A percentile compares a stretch with the other conserved stretches of the same genome.
Evolutionary conservation across 2,797 vertebrate genomes (phyloP).

Genomic region (Cirrhinus molitorella): DNA sequence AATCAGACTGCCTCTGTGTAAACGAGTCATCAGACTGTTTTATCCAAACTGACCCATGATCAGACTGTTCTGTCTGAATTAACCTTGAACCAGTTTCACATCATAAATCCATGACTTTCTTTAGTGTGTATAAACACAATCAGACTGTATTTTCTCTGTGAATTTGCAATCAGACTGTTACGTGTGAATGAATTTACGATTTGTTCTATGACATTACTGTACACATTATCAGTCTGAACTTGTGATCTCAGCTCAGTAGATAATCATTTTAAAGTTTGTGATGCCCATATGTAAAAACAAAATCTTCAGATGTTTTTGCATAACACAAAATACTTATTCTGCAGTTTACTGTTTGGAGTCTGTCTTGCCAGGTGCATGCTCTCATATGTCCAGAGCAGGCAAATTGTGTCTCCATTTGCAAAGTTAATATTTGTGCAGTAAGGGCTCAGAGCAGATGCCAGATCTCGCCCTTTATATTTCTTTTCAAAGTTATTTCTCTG

Average conservation of each 20-base stretch:
- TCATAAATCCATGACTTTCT: too few species aligned
- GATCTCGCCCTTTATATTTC: slow-evolving; percentile 59
- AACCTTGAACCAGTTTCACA: too few species aligned
- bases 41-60: too few species aligned
- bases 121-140: too few species aligned
- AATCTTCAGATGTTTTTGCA: slow-evolving; percentile 15
- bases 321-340: not conserved
- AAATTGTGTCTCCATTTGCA: slow-evolving; percentile 28
- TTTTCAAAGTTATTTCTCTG: slow-evolving; percentile 69
- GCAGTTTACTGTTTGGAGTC: not conserved
- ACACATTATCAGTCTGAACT: not conserved
- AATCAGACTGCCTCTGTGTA: too few species aligned
- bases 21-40: too few species aligned
- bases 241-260: not conserved
- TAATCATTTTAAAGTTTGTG: not conserved
- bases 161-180: too few species aligned
- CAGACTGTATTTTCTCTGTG: too few species aligned
- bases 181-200: too few species aligned
- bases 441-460: slow-evolving; percentile 70
- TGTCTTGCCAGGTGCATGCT: slow-evolving; percentile 37
- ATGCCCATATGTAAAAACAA: not conserved
- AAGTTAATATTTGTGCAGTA: slow-evolving; percentile 32
- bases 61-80: too few species aligned
- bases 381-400: slow-evolving; percentile 23
- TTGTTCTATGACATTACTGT: too few species aligned